Conservation (phyloP, 2,888 invertebrate species). For the Pogonocherus hispidulus region DNA sequence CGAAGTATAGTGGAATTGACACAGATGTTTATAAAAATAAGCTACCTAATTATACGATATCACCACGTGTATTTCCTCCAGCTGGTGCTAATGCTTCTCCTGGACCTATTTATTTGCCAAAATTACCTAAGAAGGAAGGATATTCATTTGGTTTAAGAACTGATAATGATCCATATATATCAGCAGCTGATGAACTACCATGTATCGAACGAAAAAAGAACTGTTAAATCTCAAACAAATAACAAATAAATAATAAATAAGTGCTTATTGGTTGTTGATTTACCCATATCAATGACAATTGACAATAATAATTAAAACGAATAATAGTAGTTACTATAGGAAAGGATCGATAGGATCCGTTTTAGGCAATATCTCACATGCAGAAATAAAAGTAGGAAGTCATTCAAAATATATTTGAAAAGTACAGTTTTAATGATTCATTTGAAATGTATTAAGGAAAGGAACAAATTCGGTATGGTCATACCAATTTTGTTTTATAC, state of each 20-base stretch:
- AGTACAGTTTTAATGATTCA: too few species aligned
- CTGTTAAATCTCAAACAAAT: conserved; percentile 21
- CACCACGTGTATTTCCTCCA: conserved; percentile 47
- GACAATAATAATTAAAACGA: not conserved
- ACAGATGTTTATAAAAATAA: conserved; percentile 58
- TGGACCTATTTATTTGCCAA: conserved; percentile 60
- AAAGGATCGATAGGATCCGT: too few species aligned
- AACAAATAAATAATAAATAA: conserved; percentile 14
- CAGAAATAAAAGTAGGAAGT: too few species aligned
- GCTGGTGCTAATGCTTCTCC: conserved; percentile 43
- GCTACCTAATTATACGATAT: conserved; percentile 61
- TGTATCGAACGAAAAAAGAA: conserved; percentile 34
- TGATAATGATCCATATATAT: conserved; percentile 73
- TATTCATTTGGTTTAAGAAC: conserved; percentile 76
- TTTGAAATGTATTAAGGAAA: not conserved
- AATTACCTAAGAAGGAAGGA: conserved; percentile 57
- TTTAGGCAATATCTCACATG: too few species aligned
- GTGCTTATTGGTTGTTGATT: not conserved
- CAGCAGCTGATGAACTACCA: conserved; percentile 71
- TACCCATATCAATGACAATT: too few species aligned
- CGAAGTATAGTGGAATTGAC: conserved; percentile 60
- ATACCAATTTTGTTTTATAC: not conserved
- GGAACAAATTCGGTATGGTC: not conserved
- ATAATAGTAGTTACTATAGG: too few species aligned
- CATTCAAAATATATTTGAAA: too few species aligned